Conservation (phyloP, 2,797 vertebrate genomes). For the Crenuchus spilurus region DNA sequence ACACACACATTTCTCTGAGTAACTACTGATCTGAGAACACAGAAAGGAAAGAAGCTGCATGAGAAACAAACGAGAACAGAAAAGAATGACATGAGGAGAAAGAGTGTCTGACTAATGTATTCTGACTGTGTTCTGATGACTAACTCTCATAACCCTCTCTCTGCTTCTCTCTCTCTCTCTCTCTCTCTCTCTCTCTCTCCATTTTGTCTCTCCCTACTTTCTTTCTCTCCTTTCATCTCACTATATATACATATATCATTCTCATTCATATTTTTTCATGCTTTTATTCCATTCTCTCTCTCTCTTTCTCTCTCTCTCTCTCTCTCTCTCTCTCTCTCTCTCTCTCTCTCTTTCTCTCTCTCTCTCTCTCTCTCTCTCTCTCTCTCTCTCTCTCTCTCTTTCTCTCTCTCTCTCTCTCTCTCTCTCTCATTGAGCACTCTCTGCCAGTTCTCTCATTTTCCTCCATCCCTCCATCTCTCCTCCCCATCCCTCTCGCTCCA, state of each 20-base stretch:
- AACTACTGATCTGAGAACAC: neutral
- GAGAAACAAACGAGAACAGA: neutral
- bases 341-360: no score
- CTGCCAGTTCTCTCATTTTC: neutral
- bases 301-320: neutral
- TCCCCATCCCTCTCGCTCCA: slow-evolving; percentile 23
- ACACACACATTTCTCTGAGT: neutral
- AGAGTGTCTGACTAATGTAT: slow-evolving; percentile 10
- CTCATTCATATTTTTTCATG: no score
- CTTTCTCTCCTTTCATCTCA: no score
- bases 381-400: neutral
- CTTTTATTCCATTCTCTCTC: neutral
- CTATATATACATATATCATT: no score
- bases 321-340: neutral
- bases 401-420: neutral
- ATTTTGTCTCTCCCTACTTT: neutral
- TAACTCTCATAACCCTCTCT: slow-evolving; percentile 1
- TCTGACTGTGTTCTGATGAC: slow-evolving; percentile 17
- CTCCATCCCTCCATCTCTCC: slow-evolving; percentile 4
- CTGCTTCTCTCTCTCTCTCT: neutral
- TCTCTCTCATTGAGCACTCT: neutral
- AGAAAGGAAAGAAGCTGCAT: neutral
- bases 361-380: neutral
- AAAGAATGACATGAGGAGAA: slow-evolving; percentile 1
- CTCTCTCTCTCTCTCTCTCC: neutral